Evolutionary conservation across 2,797 vertebrate genomes (phyloP), one percentile per base, ranked within the genome.

Genomic region (Karalla daura): DNA sequence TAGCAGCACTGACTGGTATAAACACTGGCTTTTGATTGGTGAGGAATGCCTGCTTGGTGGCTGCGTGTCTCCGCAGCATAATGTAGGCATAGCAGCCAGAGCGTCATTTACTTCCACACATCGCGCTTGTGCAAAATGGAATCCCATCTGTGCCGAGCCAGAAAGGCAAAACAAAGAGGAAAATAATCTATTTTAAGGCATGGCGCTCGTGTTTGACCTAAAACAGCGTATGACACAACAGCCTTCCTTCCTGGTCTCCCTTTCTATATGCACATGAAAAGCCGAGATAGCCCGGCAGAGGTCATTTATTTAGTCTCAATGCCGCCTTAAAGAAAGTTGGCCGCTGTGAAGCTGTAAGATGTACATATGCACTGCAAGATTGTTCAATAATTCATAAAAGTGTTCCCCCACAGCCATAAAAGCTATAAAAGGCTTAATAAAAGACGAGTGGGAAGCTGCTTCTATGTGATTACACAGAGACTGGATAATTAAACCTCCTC

Each of bases 331-430:
- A 66, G 68, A 73, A 81, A 75, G 53, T 79, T 74, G 82, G 55
- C 64, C 27, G 52, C 77, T 56, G 12, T 59, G 46, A 52, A 43
- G 44, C 54, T 53, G 40, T 60, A 30, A 67, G 68, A 83, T 60
- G 67, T 64, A 75, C 75, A 85, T 70, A 66, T 74, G 70, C 72
- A 61, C 17, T 28, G 55, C 62, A 28, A 70, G 59, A 76, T 82
- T 86, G 70, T 56, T 90, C 73, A 88, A 88, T 91, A 88, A 91
- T 90, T 89, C 79, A 88, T 85, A 78, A 84, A 77, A 71, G 67
- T 65, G n/a, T 74, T 56, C 72, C 77, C 76, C 80, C 81, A 83
- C 77, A 82, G 81, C 86, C 80, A 70, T 78, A 88, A 80, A 54
- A 58, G 80, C 83, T 87, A 83, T 85, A 80, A 87, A 89, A 76